Evolutionary conservation across 2,113 vertebrate species (phyloP), one percentile per base, ranked within the genome.

Genomic region (Prunella fulvescens): DNA sequence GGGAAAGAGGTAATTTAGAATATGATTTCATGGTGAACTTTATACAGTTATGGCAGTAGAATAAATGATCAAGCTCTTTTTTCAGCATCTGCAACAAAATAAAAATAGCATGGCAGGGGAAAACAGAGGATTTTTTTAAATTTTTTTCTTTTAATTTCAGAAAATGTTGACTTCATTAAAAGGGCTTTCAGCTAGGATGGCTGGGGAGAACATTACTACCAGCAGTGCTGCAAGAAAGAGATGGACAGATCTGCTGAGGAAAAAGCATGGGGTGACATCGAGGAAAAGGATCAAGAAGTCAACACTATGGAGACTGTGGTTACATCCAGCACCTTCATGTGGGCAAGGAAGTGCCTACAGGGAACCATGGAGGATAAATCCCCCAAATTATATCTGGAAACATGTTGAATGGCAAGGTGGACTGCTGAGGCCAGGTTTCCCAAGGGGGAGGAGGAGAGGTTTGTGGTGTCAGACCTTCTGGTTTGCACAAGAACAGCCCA

Each of bases 381-480:
- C 33, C 18, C 7, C 33, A 53, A 4, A 78, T 39, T 33, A 22
- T 53, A 15, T 45, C 45, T 28, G 12, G 23, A 14, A 50, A 23
- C 33, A 28, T 9, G 10, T 3, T 26, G 39, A 86, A 69, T 15
- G 14, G 17, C 4, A 56, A 5, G 13, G 14, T 39, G 28, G 13
- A 60, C 54, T 47, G 15, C 14, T 60, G 69, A 60, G 19, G 20
- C 39, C n/a, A 19, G 16, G n/a, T 40, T 74, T n/a, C 7, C 13
- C 0, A 0, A 42, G 14, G 10, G 15, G 35, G 5, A 69, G 7
- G 12, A 40, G 40, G n/a, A 29, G 15, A n/a, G 15, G 16, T 47
- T 67, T 40, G 24, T 6, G 23, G 6, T 22, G 7, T 4, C 28
- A 29, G 53, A 20, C 11, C 13, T 28, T 45, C 23, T 45, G 28